Evolutionary conservation across 1,140 invertebrate species (phyloP).

Genomic region (Megathymus violae): DNA sequence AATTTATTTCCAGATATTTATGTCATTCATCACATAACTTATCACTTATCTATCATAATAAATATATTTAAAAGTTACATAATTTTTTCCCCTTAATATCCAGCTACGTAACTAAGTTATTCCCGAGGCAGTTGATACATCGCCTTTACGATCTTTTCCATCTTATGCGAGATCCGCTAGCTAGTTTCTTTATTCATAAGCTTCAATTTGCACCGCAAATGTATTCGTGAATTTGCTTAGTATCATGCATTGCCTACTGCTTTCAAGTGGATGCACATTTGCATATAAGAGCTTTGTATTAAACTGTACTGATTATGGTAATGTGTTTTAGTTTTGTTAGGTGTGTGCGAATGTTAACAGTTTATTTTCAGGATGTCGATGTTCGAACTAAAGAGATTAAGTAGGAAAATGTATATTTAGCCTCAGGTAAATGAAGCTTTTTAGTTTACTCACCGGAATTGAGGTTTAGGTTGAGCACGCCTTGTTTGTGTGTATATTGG

Average conservation of each 20-base stretch:
- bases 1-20: no score
- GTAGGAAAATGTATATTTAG: no score
- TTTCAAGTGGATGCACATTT: constrained; percentile 25
- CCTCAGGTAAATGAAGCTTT: no score
- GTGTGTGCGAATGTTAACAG: constrained; percentile 4
- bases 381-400: no score
- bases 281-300: constrained; percentile 31
- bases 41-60: neutral
- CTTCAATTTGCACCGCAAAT: constrained; percentile 18
- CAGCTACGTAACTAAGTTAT: neutral
- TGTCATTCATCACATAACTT: no score
- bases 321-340: constrained; percentile 18
- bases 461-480: no score
- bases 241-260: constrained; percentile 27
- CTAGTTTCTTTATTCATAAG: constrained; percentile 24
- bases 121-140: constrained; percentile 7
- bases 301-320: constrained; percentile 30
- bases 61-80: neutral
- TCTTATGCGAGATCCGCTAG: constrained; percentile 1
- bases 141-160: constrained; percentile 12
- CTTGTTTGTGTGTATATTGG: no score
- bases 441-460: no score
- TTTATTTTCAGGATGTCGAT: no score
- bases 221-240: constrained; percentile 21
- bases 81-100: neutral